These are phyloP conservation scores for Argopecten irradians DNA, from an alignment of 1,140 invertebrate genomes.

Conservation along the genomic window DNA sequence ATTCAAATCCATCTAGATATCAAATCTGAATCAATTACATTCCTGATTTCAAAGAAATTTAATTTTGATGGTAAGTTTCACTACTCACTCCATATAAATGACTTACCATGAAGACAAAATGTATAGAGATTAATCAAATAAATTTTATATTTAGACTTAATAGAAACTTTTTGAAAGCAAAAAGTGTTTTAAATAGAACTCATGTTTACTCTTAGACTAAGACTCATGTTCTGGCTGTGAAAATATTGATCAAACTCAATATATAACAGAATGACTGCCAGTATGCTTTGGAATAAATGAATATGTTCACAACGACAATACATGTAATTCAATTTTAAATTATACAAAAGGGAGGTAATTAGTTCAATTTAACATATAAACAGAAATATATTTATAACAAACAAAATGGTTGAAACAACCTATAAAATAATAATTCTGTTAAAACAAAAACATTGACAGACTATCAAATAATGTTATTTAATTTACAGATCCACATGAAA, in stretches of 20 bases:
- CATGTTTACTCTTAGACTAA: no score
- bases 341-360: background rate
- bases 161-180: no score
- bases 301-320: slow-evolving; percentile 4
- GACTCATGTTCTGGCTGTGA: background rate
- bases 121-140: no score
- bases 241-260: background rate
- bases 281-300: background rate
- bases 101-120: no score
- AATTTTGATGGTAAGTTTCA: no score
- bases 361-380: background rate
- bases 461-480: slow-evolving; percentile 18
- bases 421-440: background rate
- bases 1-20: no score
- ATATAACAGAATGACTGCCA: no score
- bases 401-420: background rate
- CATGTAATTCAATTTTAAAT: background rate
- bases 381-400: background rate
- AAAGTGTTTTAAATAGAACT: no score
- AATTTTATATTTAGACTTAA: no score
- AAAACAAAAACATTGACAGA: background rate
- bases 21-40: no score
- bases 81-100: no score
- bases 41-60: no score
- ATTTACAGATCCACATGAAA: background rate